Conservation (phyloP, 2,888 invertebrate genomes). For the Idaea aversata region DNA sequence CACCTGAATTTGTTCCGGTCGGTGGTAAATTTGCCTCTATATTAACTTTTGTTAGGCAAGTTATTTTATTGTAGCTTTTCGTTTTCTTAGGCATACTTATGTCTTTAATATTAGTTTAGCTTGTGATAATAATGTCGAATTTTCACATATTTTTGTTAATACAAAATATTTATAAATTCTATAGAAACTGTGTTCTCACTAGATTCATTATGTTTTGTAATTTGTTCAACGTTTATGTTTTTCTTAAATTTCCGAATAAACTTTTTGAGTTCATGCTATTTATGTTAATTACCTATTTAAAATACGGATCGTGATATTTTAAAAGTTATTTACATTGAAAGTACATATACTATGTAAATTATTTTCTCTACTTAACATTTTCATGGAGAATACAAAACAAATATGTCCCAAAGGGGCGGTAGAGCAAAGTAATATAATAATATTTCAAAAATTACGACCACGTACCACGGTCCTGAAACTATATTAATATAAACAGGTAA, state of each 20-base stretch:
- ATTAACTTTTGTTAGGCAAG: neutral
- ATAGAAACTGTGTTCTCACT: no score
- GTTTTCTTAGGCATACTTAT: no score
- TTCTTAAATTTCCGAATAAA: no score
- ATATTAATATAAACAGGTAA: slow-evolving; percentile 1
- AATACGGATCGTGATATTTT: no score
- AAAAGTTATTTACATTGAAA: neutral
- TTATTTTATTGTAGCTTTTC: neutral
- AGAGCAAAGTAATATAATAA: neutral
- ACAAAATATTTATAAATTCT: no score
- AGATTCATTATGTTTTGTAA: no score
- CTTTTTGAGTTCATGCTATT: no score
- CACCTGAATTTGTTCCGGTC: neutral
- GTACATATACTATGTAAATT: neutral
- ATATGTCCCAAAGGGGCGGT: neutral
- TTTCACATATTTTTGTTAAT: no score
- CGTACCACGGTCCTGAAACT: neutral
- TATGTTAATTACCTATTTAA: no score
- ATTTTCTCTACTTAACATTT: neutral
- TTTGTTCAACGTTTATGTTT: no score
- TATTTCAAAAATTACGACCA: slow-evolving; percentile 1
- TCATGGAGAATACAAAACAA: neutral
- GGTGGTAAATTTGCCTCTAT: neutral
- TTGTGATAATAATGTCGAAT: no score
- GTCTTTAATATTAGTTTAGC: no score